Base-by-base conservation (phyloP, 2,888 invertebrate genomes). In the Callyntrura sp. region DNA sequence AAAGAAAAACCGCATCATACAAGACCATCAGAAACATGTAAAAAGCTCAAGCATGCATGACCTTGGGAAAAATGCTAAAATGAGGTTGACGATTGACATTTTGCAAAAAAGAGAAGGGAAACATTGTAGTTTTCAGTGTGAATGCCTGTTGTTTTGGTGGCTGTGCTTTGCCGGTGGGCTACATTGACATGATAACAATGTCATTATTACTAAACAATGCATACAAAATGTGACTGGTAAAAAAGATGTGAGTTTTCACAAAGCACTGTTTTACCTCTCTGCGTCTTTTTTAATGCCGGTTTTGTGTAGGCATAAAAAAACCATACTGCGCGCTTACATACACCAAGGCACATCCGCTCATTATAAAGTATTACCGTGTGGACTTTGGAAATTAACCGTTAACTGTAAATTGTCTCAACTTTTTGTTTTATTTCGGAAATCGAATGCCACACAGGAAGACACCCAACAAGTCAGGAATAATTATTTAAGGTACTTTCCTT, bases 1-100 rank as follows among this genome's bases (percentile, higher is more conserved):
- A 73, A 60, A 76, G 11, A 55, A 35, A 65, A 76, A 78, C 88
- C 73, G 57, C 82, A 45, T 55, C 20, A 68, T 23, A 68, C n/a
- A 55, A 28, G 28, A n/a, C 23, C 68, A 68, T 51, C 25, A 82
- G 8, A 51, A 20, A 57, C 43, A 81, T 65, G 43, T 43, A 48
- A 73, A n/a, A 82, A 88, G 78, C 48, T 55, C 88, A 88, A 28
- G 88, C 82, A 88, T 57, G 88, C 88, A 88, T 88, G 88, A 88
- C 88, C 88, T 88, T 88, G 88, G 83, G 88, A 88, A 88, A 85
- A 82, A 84, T 43, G 14, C 4, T 68, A 60, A 86, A 85, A 86
- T 79, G 86, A 86, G 79, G 88, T 88, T 88, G 88, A 51, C 43
- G 73, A 78, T 84, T 86, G 85, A 85, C 76, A 85, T 57, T 73